Evolutionary conservation across 2,797 vertebrate genomes (phyloP), one percentile per base, ranked within the genome.

Genomic region (Petrocephalus sullivani): DNA sequence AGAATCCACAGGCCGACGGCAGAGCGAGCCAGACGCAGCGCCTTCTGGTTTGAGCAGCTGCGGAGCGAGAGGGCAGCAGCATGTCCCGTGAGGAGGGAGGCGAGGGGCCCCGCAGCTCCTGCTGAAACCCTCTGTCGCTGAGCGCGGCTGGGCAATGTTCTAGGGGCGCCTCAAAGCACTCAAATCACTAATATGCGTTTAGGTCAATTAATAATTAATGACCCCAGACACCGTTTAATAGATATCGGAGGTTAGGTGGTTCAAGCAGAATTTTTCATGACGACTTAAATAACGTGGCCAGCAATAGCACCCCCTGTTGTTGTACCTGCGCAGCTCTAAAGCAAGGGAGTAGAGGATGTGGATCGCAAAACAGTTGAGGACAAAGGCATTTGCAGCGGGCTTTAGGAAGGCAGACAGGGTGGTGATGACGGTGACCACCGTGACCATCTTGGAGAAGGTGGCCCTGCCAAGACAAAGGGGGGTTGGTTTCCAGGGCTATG

Each of bases 311-410:
- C 56, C 56, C 16, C 56, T 57, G 56, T 12, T 57, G 41, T n/a
- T 21, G 41, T 81, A 99, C 98, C 95, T 95, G 93, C 92, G 97
- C 86, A 98, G 95, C 91, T 98, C 96, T 0, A 87, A 0, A 23
- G 87, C 4, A 33, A 96, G 91, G 0, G 96, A 88, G 92, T 97
- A 99, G 0, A 97, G 87, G 90, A 99, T 89, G 89, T 99, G 97
- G 56, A 98, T 87, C 58, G 95, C 96, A 0, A 97, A 95, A 91
- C 93, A 94, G 95, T 99, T 99, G 82, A 99, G 96, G 0, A 61
- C 94, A 0, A 98, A 99, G 21, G 98, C 98, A 0, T 99, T 99
- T 91, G 95, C 88, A 0, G 93, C 94, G 0, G 98, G 98, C 91
- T 95, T 97, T 92, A 97, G 37, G 3, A 99, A 97, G 0, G 97